Conservation (phyloP, 2,888 invertebrate genomes). For the Andrena flavipes region DNA sequence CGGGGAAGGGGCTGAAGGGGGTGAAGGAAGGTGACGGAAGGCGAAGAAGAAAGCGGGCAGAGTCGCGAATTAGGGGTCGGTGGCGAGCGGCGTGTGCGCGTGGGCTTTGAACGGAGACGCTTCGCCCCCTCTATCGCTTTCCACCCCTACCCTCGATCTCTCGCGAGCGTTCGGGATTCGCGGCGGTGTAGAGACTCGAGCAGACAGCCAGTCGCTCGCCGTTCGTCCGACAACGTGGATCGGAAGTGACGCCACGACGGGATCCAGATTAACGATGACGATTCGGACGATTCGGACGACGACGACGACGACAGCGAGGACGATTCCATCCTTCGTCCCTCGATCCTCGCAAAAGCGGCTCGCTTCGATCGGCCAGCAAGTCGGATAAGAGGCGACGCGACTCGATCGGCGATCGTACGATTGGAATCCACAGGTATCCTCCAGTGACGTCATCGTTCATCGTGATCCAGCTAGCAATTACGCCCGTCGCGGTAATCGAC, state of each 20-base stretch:
- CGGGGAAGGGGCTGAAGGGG: neutral
- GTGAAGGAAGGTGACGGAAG: slow-evolving; percentile 1
- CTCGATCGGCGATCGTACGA: slow-evolving; percentile 43
- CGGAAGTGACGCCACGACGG: slow-evolving; percentile 65
- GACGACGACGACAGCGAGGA: neutral
- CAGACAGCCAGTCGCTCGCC: slow-evolving; percentile 83
- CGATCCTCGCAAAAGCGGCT: slow-evolving; percentile 33
- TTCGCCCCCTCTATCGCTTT: slow-evolving; percentile 49
- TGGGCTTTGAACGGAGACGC: slow-evolving; percentile 54
- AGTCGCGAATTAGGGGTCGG: slow-evolving; percentile 71
- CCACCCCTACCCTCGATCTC: slow-evolving; percentile 59
- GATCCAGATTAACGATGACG: slow-evolving; percentile 54
- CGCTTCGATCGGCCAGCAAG: slow-evolving; percentile 4
- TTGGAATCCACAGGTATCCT: slow-evolving; percentile 71
- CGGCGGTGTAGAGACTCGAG: slow-evolving; percentile 76
- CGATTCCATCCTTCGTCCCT: slow-evolving; percentile 31
- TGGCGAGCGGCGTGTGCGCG: slow-evolving; percentile 68
- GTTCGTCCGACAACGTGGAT: slow-evolving; percentile 82
- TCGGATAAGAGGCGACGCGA: slow-evolving; percentile 31
- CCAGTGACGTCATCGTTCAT: slow-evolving; percentile 31
- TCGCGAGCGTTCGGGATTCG: slow-evolving; percentile 76
- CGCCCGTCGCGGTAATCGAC: slow-evolving; percentile 19
- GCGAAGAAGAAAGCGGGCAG: slow-evolving; percentile 37
- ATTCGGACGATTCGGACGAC: slow-evolving; percentile 33
- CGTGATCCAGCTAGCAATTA: slow-evolving; percentile 16